phyloP scores from a whole-genome alignment of 2,113 vertebrate species.

The Cnemophilus loriae region DNA sequence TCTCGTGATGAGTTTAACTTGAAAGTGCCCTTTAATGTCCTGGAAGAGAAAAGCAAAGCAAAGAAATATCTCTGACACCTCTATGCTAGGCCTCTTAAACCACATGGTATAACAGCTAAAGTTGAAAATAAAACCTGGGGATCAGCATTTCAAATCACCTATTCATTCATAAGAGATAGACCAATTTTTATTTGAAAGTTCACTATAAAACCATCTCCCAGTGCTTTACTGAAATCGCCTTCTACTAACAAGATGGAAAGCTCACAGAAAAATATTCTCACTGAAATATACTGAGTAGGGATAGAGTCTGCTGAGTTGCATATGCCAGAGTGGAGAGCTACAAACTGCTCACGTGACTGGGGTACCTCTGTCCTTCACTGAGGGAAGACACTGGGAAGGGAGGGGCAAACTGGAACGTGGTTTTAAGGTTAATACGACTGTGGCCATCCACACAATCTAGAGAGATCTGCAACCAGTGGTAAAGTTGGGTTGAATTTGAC shows the following conservation, averaged over 20 bases:
- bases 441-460: background rate
- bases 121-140: background rate
- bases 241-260: background rate
- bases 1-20: slow-evolving; percentile 44
- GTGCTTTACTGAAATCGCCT: background rate
- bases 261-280: background rate
- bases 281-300: background rate
- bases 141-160: background rate
- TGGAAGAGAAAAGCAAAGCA: slow-evolving; percentile 42
- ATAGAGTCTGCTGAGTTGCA: background rate
- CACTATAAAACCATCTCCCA: background rate
- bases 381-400: background rate
- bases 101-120: background rate
- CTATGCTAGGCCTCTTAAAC: background rate
- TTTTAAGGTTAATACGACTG: background rate
- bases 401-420: background rate
- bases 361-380: background rate
- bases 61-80: slow-evolving; percentile 34
- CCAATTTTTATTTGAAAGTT: background rate
- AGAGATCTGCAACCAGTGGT: background rate
- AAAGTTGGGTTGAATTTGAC: background rate
- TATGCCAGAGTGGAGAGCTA: background rate
- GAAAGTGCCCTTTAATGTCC: slow-evolving; percentile 65
- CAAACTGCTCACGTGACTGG: background rate
- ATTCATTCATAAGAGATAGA: background rate